Percentiles rank a stretch among this genome's conserved stretches.
phyloP scores from a whole-genome alignment of 2,888 invertebrate species.

The Tetranychus truncatus region DNA sequence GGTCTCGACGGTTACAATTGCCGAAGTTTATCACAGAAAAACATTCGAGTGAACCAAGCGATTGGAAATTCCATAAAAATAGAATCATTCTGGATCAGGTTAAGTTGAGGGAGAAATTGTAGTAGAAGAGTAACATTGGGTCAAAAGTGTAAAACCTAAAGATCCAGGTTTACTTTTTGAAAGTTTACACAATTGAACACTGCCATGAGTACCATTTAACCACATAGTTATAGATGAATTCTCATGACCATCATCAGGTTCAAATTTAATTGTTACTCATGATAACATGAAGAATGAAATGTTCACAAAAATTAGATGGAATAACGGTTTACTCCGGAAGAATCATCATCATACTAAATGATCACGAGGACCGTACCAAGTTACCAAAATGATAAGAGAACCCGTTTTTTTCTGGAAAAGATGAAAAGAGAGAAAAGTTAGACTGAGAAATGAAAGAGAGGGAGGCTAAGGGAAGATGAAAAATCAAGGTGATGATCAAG shows the following conservation, averaged over 20 bases:
- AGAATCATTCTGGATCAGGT: neutral
- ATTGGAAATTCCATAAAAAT: no score
- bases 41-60: no score
- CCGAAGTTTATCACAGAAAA: no score
- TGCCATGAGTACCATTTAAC: neutral
- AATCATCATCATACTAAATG: neutral
- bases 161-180: neutral
- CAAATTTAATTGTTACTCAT: neutral
- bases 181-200: neutral
- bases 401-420: neutral
- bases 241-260: neutral
- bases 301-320: neutral
- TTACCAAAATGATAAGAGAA: neutral
- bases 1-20: neutral
- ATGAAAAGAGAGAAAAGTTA: neutral
- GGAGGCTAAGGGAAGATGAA: neutral
- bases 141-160: neutral
- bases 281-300: neutral
- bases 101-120: neutral
- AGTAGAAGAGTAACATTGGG: neutral
- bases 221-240: no score
- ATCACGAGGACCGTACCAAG: neutral
- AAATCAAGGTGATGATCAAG: neutral
- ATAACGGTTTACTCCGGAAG: constrained; percentile 1
- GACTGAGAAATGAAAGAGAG: neutral